A percentile compares a stretch with the other conserved stretches of the same genome.
Conservation (phyloP, 2,797 vertebrate genomes). For the Otus scops region DNA sequence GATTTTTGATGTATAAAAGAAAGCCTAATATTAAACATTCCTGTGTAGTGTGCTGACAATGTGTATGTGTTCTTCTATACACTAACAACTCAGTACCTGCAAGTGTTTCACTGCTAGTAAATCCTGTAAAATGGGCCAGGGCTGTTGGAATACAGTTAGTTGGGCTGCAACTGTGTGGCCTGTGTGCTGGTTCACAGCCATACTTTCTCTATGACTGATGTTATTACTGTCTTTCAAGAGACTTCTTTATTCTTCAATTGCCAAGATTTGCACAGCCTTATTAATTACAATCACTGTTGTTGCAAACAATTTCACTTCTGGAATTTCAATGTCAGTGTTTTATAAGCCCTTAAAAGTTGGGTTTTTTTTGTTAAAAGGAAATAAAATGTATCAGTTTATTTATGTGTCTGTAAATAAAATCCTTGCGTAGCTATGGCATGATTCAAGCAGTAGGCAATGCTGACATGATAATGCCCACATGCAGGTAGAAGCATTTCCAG, state of each 20-base stretch:
- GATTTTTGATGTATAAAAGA: not conserved
- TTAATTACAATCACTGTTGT: not conserved
- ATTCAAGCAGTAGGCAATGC: not conserved
- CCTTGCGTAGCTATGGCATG: not conserved
- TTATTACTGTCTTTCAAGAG: not conserved
- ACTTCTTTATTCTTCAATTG: not conserved
- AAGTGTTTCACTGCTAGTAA: not conserved
- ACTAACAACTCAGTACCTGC: not conserved
- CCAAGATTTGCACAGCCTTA: not conserved
- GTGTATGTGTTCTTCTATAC: not conserved
- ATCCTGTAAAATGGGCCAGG: not conserved
- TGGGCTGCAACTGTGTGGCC: not conserved
- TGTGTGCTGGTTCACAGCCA: not conserved
- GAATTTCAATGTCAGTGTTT: not conserved
- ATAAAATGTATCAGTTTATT: not conserved
- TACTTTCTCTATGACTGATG: not conserved
- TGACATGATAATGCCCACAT: not conserved
- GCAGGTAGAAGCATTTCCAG: not conserved
- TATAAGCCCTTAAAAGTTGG: not conserved
- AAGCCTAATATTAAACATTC: not conserved
- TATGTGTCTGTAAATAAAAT: not conserved
- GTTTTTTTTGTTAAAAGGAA: not conserved
- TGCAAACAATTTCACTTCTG: not conserved
- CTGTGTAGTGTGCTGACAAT: not conserved
- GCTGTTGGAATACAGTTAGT: not conserved